Base-by-base conservation (phyloP, 2,797 vertebrate genomes). In the Orestias chungarensis region DNA sequence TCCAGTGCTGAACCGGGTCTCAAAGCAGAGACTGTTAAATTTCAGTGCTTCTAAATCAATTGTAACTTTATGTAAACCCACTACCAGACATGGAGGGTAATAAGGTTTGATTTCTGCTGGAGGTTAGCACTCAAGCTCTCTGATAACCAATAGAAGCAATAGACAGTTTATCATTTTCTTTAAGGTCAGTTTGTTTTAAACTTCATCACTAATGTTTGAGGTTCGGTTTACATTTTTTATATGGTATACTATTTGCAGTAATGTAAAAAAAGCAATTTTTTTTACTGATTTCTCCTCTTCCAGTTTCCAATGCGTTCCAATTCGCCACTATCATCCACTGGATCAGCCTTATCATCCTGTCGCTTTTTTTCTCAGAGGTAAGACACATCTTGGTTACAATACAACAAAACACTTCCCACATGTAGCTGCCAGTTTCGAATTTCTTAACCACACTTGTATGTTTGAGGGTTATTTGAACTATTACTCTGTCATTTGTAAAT, bases 311-410 rank as follows among this genome's bases (percentile, higher is more conserved):
- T 77, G 97, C 97, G 62, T 96, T 96, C 84, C 97, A 99, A 89
- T 99, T 99, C 90, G 97, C 98, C 70, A 95, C 96, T 83, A 88
- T 98, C 82, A 96, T 99, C 91, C 98, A 99, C 91, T 99, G 98
- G 98, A 97, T 99, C 94, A 99, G 98, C 88, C 96, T 99, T 83
- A 94, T 96, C 92, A 98, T 99, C 87, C 95, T 99, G 57, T 99
- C 96, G 14, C 91, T 97, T 88, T 99, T 99, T 94, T 99, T 99
- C 94, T 96, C 97, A 78, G 98, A 99, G 97, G 98, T 99, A 92
- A 92, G 76, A 65, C 23, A n/a, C 27, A 8, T 57, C 17, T 64
- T 31, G 1, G 44, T 20, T 12, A 43, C 10, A 8, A 49, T 46
- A 20, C 46, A 31, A 17, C 43, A 44, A 7, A 31, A 44, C 29